These are phyloP conservation scores for Arctopsyche grandis DNA, from an alignment of 1,140 invertebrate species.

Conservation along the genomic window DNA sequence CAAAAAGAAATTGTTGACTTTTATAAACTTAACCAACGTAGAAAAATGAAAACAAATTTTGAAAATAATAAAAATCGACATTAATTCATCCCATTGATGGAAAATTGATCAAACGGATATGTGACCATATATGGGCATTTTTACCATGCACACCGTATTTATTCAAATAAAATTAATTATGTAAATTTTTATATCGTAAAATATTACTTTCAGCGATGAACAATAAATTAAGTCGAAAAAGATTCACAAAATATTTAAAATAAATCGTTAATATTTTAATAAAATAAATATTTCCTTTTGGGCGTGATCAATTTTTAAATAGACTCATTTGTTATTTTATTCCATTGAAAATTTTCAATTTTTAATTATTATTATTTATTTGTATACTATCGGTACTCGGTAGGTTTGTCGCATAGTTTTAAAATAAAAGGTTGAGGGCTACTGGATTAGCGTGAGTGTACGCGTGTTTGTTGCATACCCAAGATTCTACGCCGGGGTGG, in stretches of 20 bases:
- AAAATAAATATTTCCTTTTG: too few species aligned
- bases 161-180: not conserved
- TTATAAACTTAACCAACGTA: not conserved
- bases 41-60: not conserved
- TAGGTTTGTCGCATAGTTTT: too few species aligned
- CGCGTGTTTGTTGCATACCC: not conserved
- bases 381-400: too few species aligned
- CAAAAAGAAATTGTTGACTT: not conserved
- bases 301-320: too few species aligned
- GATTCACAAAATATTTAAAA: not conserved
- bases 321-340: too few species aligned
- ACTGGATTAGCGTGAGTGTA: not conserved
- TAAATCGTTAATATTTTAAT: too few species aligned
- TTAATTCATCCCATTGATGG: not conserved
- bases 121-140: constrained; percentile 28
- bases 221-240: not conserved
- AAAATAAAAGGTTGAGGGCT: constrained; percentile 12
- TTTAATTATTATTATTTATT: too few species aligned
- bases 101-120: not conserved
- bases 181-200: not conserved
- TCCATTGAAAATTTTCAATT: too few species aligned
- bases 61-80: not conserved
- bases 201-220: not conserved
- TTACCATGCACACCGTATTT: constrained; percentile 7
- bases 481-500: not conserved